phyloP scores from a whole-genome alignment of 2,113 vertebrate genomes.

The Meriones unguiculatus region DNA sequence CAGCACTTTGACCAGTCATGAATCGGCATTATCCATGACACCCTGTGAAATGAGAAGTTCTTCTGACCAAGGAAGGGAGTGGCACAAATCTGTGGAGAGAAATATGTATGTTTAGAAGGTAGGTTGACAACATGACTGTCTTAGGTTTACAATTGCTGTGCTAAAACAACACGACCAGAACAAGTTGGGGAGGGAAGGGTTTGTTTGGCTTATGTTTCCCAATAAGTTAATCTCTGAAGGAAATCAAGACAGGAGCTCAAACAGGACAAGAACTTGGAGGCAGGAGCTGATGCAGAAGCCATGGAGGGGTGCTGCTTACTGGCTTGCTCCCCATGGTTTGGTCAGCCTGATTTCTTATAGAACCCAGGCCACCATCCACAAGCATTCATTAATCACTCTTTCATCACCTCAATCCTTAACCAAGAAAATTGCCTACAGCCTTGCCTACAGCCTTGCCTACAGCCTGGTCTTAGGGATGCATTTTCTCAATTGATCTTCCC shows the following conservation, averaged over 20 bases:
- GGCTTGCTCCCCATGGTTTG: not conserved
- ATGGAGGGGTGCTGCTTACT: not conserved
- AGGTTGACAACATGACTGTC: not conserved
- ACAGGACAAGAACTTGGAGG: not conserved
- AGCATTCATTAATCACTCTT: too few species aligned
- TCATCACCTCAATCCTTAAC: not conserved
- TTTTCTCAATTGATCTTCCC: not conserved
- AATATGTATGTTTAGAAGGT: not conserved
- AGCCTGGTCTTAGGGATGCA: not conserved
- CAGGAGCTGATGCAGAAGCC: not conserved
- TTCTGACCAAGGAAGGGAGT: not conserved
- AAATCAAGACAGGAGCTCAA: not conserved
- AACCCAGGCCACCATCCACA: not conserved
- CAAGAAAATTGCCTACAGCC: not conserved
- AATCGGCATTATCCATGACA: not conserved
- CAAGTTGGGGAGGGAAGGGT: not conserved
- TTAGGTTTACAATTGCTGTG: not conserved
- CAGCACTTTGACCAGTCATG: not conserved
- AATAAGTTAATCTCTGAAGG: not conserved
- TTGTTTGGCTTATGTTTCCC: not conserved
- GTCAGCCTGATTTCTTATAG: not conserved
- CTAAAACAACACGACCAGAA: not conserved
- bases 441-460: not conserved
- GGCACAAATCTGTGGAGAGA: not conserved
- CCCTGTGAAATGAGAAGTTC: not conserved